Conservation (phyloP, 2,888 invertebrate species). For the Drosophila subquinaria region DNA sequence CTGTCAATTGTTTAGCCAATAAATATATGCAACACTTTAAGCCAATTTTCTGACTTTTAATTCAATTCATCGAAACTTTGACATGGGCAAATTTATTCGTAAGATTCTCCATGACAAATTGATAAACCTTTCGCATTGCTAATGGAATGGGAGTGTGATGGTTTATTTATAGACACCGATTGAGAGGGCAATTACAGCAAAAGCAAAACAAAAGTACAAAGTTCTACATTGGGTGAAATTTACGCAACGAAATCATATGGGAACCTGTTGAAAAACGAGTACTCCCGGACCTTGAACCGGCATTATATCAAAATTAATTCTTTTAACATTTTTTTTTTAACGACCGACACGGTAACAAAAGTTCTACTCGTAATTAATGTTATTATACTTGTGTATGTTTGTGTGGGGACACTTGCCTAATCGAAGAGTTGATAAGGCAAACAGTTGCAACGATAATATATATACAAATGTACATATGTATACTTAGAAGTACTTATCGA, state of each 20-base stretch:
- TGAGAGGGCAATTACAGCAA: constrained; percentile 27
- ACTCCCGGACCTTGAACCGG: constrained; percentile 50
- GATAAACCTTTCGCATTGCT: constrained; percentile 32
- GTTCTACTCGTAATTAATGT: constrained; percentile 38
- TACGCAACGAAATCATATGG: constrained; percentile 40
- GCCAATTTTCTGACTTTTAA: constrained; percentile 1
- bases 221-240: constrained; percentile 43
- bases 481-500: constrained; percentile 45
- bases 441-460: constrained; percentile 60
- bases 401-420: constrained; percentile 49
- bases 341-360: constrained; percentile 33
- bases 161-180: constrained; percentile 38
- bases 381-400: constrained; percentile 35
- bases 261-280: constrained; percentile 51
- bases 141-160: constrained; percentile 19
- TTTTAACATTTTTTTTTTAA: constrained; percentile 23
- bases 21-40: constrained; percentile 1
- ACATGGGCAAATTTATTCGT: constrained; percentile 7
- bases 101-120: constrained; percentile 33
- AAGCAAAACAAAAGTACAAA: constrained; percentile 58
- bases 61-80: constrained; percentile 7
- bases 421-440: constrained; percentile 56
- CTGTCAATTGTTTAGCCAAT: constrained; percentile 22
- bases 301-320: constrained; percentile 43
- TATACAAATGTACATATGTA: not conserved